phyloP scores from a whole-genome alignment of 2,113 vertebrate species.

The Mellivora capensis region DNA sequence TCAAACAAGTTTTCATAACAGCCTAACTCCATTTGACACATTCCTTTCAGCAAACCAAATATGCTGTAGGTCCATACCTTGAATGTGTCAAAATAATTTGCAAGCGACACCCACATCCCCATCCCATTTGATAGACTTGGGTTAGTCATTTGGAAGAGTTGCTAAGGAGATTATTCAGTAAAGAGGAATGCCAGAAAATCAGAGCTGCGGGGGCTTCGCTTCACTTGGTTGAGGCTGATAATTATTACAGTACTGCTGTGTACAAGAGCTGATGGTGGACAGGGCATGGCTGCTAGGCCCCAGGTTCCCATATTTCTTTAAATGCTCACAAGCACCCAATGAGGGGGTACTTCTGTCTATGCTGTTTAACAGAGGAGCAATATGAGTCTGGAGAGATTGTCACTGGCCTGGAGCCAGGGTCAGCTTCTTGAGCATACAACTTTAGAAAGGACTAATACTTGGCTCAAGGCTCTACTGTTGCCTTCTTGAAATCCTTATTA shows the following conservation, averaged over 20 bases:
- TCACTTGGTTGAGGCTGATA: neutral
- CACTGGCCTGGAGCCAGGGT: neutral
- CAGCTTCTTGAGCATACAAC: neutral
- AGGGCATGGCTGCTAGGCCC: neutral
- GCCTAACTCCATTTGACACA: constrained; percentile 67
- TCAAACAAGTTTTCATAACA: constrained; percentile 64
- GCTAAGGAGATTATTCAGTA: constrained; percentile 37
- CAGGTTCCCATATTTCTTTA: neutral
- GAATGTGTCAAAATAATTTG: constrained; percentile 67
- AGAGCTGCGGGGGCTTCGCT: neutral
- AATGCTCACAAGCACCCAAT: neutral
- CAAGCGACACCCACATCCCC: constrained; percentile 54
- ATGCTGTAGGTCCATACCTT: constrained; percentile 66
- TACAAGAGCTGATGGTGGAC: neutral
- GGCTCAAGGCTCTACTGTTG: neutral
- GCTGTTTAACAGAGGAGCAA: neutral
- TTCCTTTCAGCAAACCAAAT: constrained; percentile 64
- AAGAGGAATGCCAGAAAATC: neutral
- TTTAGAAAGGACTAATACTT: neutral
- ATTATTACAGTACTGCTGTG: neutral
- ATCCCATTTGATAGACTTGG: constrained; percentile 14
- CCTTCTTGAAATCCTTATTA: neutral
- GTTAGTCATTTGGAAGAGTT: constrained; percentile 65
- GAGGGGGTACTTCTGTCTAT: neutral
- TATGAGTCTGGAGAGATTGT: neutral